Evolutionary conservation across 2,888 invertebrate species (phyloP).

Genomic region (Polydrusus pterygomalis): DNA sequence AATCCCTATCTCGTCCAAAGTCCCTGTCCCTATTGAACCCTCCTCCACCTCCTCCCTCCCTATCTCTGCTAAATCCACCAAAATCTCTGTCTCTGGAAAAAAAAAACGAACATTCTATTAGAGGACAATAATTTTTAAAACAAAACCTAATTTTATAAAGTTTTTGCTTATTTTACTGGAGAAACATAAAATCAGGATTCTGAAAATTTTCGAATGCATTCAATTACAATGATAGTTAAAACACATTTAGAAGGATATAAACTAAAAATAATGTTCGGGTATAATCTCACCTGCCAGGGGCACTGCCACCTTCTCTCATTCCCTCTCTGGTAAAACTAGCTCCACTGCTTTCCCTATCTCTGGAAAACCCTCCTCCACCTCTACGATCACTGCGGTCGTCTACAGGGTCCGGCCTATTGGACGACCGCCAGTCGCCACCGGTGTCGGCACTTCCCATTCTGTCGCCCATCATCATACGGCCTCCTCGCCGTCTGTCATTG

Average conservation of each 20-base stretch:
- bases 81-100: constrained; percentile 42
- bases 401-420: constrained; percentile 70
- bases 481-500: constrained; percentile 79
- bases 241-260: too few species aligned
- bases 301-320: constrained; percentile 56
- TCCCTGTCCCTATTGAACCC: constrained; percentile 37
- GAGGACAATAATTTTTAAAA: neutral
- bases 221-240: too few species aligned
- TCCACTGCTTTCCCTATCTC: constrained; percentile 56
- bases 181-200: too few species aligned
- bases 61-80: constrained; percentile 17
- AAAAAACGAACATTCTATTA: neutral
- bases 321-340: constrained; percentile 61
- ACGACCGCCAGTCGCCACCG: constrained; percentile 85
- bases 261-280: too few species aligned
- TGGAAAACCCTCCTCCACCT: constrained; percentile 65
- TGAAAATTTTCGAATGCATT: too few species aligned
- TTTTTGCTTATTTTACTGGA: neutral
- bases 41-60: constrained; percentile 3
- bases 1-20: constrained; percentile 60
- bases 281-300: constrained; percentile 27
- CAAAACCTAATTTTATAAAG: neutral
- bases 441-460: constrained; percentile 80
- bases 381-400: constrained; percentile 58
- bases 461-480: constrained; percentile 73